phyloP scores from a whole-genome alignment of 2,888 invertebrate genomes.

The Pyralis farinalis region DNA sequence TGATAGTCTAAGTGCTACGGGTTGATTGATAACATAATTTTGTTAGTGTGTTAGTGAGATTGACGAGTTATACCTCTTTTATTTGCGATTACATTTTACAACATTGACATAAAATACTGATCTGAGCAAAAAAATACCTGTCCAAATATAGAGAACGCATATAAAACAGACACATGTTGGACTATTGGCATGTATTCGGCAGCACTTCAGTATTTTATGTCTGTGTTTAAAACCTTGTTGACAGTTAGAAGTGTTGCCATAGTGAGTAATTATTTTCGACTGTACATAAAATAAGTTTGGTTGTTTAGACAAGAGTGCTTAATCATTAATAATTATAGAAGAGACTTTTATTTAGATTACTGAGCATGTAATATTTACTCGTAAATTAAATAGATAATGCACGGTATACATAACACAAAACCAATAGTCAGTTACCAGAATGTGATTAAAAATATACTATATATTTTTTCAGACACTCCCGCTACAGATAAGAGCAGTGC shows the following conservation, averaged over 20 bases:
- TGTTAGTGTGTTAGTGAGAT: slow-evolving; percentile 65
- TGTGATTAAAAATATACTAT: slow-evolving; percentile 54
- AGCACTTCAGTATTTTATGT: background rate
- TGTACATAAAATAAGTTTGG: slow-evolving; percentile 73
- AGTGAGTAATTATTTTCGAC: slow-evolving; percentile 74
- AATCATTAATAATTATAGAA: slow-evolving; percentile 41
- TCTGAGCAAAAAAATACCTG: too few species aligned
- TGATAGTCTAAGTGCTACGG: slow-evolving; percentile 42
- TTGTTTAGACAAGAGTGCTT: slow-evolving; percentile 70
- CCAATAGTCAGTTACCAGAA: slow-evolving; percentile 76
- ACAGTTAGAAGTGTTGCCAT: slow-evolving; percentile 78
- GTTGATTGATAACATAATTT: slow-evolving; percentile 41
- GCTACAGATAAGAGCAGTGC: slow-evolving; percentile 19
- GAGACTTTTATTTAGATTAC: slow-evolving; percentile 43
- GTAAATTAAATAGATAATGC: slow-evolving; percentile 50
- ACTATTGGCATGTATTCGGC: background rate
- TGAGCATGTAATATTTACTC: slow-evolving; percentile 33
- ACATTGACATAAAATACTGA: slow-evolving; percentile 12
- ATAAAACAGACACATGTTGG: too few species aligned
- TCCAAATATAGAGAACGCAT: too few species aligned
- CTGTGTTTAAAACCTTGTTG: slow-evolving; percentile 58
- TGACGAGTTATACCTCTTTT: slow-evolving; percentile 56
- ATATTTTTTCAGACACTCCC: slow-evolving; percentile 65
- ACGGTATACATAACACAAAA: slow-evolving; percentile 46
- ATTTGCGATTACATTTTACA: slow-evolving; percentile 42